phyloP scores from a whole-genome alignment of 1,140 invertebrate species.

The Hycleus cichorii region DNA sequence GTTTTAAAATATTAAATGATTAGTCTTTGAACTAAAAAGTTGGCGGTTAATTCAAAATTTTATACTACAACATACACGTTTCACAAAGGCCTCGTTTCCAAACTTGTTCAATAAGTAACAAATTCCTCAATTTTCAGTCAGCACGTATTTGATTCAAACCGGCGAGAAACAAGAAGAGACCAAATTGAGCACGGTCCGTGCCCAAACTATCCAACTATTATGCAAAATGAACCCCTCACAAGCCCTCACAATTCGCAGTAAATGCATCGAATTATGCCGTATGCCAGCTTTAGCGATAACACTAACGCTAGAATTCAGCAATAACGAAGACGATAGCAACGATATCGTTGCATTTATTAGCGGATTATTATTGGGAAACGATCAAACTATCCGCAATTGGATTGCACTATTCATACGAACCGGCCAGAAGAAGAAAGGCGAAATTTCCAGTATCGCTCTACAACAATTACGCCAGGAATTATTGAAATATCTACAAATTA shows the following conservation, averaged over 20 bases:
- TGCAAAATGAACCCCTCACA: constrained; percentile 88
- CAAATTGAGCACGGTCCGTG: constrained; percentile 57
- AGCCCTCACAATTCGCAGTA: constrained; percentile 70
- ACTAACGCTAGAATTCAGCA: constrained; percentile 57
- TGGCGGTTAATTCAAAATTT: no score
- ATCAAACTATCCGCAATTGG: constrained; percentile 81
- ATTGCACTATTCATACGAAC: constrained; percentile 86
- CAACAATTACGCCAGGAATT: constrained; percentile 72
- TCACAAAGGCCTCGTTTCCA: no score
- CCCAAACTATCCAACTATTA: constrained; percentile 66
- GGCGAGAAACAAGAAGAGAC: constrained; percentile 86
- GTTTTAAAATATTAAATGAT: no score
- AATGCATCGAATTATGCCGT: constrained; percentile 79
- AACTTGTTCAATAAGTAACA: no score
- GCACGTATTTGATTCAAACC: constrained; percentile 69
- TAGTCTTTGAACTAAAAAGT: no score
- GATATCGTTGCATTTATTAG: constrained; percentile 79
- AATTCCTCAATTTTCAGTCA: no score
- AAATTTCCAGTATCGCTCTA: constrained; percentile 61
- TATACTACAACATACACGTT: no score
- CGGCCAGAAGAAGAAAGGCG: constrained; percentile 82
- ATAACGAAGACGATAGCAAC: constrained; percentile 30
- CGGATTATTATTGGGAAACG: constrained; percentile 82
- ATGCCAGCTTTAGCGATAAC: constrained; percentile 82
- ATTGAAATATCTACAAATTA: constrained; percentile 57